Evolutionary conservation across 1,140 invertebrate genomes (phyloP).

Genomic region (Acromyrmex echinatior): DNA sequence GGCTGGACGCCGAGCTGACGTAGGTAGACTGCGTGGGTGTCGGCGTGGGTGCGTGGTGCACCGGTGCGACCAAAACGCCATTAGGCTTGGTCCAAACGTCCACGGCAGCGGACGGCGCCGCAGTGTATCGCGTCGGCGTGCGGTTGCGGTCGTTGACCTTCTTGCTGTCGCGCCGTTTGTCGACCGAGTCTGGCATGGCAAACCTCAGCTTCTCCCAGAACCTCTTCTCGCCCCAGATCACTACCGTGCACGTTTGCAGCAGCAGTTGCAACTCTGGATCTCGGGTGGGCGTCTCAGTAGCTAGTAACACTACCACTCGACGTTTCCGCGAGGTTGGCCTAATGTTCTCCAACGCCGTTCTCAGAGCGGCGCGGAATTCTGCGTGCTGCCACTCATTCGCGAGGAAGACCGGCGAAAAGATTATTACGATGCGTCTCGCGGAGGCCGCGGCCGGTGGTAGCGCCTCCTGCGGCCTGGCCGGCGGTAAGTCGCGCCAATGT

Average conservation of each 20-base stretch:
- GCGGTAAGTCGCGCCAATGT: constrained; percentile 91
- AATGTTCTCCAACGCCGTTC: constrained; percentile 91
- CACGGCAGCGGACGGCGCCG: constrained; percentile 83
- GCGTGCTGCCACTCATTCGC: constrained; percentile 92
- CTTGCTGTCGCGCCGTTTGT: constrained; percentile 83
- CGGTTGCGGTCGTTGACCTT: constrained; percentile 81
- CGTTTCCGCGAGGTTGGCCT: constrained; percentile 89
- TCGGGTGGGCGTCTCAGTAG: constrained; percentile 89
- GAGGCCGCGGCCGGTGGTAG: constrained; percentile 93
- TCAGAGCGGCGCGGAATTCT: constrained; percentile 90
- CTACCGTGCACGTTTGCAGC: constrained; percentile 94
- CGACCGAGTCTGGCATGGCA: constrained; percentile 92
- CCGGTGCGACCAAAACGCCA: constrained; percentile 81
- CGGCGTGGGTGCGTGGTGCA: constrained; percentile 87
- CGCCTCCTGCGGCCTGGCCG: constrained; percentile 90
- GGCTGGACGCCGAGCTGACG: constrained; percentile 88
- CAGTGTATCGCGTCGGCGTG: constrained; percentile 87
- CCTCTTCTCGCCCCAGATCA: constrained; percentile 94
- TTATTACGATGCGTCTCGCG: constrained; percentile 90
- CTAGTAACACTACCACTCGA: constrained; percentile 92
- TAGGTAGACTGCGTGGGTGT: constrained; percentile 89
- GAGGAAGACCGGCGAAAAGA: constrained; percentile 91
- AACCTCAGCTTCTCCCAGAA: constrained; percentile 97
- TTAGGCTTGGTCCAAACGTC: constrained; percentile 75
- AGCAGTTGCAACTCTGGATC: constrained; percentile 94